A percentile compares a stretch with the other conserved stretches of the same genome.
Conservation (phyloP, 2,888 invertebrate genomes). For the Pyrocoelia pectoralis region DNA sequence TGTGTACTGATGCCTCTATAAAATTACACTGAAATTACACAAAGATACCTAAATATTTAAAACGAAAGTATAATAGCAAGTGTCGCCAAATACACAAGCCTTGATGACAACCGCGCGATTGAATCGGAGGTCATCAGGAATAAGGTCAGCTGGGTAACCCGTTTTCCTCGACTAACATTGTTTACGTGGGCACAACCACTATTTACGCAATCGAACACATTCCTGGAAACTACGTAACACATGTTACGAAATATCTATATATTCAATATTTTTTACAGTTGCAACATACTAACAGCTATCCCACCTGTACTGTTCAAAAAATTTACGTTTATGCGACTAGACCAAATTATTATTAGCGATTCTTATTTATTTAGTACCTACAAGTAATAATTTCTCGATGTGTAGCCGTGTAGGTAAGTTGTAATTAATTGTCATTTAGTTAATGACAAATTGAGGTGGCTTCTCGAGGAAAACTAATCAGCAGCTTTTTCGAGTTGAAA, state of each 20-base stretch:
- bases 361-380: no score
- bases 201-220: slow-evolving; percentile 54
- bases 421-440: no score
- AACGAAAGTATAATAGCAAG: slow-evolving; percentile 16
- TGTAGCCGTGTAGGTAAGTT: no score
- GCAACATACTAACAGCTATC: slow-evolving; percentile 5
- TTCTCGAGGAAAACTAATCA: no score
- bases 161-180: slow-evolving; percentile 59
- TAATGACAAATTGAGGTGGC: no score
- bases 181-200: slow-evolving; percentile 54
- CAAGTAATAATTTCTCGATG: no score
- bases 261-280: slow-evolving; percentile 16
- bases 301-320: not conserved
- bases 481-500: no score
- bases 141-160: slow-evolving; percentile 58
- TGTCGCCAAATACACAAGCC: slow-evolving; percentile 40
- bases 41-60: no score
- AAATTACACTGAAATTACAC: no score
- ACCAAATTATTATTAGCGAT: no score
- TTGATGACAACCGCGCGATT: slow-evolving; percentile 49
- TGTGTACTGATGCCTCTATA: no score
- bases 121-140: slow-evolving; percentile 57
- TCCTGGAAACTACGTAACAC: slow-evolving; percentile 47
- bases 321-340: no score
- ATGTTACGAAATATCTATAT: slow-evolving; percentile 34